A percentile compares a stretch with the other conserved stretches of the same genome.
phyloP scores from a whole-genome alignment of 53 echinoderm and acorn worm genomes.

The Mesocentrotus franciscanus region DNA sequence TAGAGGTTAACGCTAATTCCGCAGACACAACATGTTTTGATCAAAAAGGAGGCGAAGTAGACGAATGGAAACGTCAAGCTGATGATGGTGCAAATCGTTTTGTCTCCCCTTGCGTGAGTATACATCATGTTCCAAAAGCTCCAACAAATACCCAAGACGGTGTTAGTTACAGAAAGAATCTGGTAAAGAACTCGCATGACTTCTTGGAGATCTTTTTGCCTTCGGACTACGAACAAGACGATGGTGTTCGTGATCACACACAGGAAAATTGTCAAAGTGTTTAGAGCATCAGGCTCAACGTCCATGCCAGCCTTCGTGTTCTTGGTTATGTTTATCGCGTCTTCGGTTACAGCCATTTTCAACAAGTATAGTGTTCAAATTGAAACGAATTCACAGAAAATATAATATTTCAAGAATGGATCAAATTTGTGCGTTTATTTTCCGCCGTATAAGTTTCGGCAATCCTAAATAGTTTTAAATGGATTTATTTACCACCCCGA shows the following conservation, averaged over 20 bases:
- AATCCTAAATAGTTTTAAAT: too few species aligned
- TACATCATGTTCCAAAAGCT: neutral
- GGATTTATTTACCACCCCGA: too few species aligned
- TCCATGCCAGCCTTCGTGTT: neutral
- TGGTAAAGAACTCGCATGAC: neutral
- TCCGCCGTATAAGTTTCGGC: too few species aligned
- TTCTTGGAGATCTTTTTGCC: neutral
- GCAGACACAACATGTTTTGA: neutral
- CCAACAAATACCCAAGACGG: neutral
- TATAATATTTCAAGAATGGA: too few species aligned
- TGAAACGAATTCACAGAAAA: too few species aligned
- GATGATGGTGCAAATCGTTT: neutral
- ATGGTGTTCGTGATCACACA: neutral
- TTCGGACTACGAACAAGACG: neutral
- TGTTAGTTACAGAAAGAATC: neutral
- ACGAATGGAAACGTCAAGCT: neutral
- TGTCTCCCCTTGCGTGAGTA: neutral
- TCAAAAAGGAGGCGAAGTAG: neutral
- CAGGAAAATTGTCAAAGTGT: neutral
- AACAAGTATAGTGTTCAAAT: too few species aligned
- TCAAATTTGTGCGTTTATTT: too few species aligned
- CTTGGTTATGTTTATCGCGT: too few species aligned
- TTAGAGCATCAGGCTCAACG: neutral
- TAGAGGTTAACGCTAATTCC: neutral
- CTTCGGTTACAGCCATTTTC: too few species aligned